These are phyloP conservation scores for Pantelozetes paolii DNA, from an alignment of 2,888 invertebrate species.

Conservation along the genomic window DNA sequence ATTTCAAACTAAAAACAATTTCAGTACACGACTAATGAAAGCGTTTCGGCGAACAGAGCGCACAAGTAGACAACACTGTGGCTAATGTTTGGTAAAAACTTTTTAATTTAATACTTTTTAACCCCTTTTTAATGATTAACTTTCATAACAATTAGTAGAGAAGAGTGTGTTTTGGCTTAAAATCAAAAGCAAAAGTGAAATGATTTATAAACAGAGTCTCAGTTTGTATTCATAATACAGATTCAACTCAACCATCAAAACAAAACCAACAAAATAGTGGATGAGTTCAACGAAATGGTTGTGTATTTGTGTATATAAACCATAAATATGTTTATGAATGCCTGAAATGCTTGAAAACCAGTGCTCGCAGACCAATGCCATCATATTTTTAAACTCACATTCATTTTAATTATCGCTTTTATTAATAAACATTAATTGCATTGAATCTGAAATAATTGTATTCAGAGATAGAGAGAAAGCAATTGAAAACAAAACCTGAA, in stretches of 20 bases:
- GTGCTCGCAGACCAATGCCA: slow-evolving; percentile 9
- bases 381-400: slow-evolving; percentile 5
- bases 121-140: neutral
- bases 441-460: neutral
- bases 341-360: neutral
- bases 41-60: neutral
- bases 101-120: slow-evolving; percentile 1
- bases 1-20: neutral
- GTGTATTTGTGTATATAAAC: neutral
- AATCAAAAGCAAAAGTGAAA: slow-evolving; percentile 11
- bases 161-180: neutral
- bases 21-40: slow-evolving; percentile 1
- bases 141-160: neutral
- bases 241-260: slow-evolving; percentile 6
- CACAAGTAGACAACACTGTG: neutral
- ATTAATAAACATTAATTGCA: slow-evolving; percentile 29
- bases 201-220: neutral
- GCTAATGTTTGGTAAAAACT: neutral
- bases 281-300: slow-evolving; percentile 2
- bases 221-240: neutral
- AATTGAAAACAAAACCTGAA: neutral
- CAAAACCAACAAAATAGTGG: neutral
- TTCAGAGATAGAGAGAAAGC: neutral
- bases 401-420: slow-evolving; percentile 29
- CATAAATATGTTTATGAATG: slow-evolving; percentile 18